Evolutionary conservation across 1,140 invertebrate species (phyloP).

Genomic region (Drosophila guanche): DNA sequence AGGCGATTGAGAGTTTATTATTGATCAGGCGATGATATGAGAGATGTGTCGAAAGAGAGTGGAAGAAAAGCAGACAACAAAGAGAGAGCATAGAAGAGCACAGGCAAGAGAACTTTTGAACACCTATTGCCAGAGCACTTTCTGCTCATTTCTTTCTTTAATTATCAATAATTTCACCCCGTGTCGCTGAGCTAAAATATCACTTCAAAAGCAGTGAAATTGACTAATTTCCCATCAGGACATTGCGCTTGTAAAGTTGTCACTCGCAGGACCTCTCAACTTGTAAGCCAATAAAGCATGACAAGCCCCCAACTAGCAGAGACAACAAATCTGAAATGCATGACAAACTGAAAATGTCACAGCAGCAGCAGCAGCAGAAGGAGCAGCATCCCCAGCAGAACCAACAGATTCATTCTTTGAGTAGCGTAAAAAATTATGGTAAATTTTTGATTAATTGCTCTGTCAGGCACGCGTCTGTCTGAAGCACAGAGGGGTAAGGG

Average conservation of each 20-base stretch:
- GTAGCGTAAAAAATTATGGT: constrained; percentile 70
- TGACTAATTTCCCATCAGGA: constrained; percentile 3
- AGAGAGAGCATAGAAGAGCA: no score
- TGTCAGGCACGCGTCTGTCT: constrained; percentile 53
- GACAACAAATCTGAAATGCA: constrained; percentile 55
- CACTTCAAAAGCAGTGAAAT: constrained; percentile 7
- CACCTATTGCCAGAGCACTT: no score
- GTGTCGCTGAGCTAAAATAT: not conserved
- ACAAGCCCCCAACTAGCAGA: constrained; percentile 19
- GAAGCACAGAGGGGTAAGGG: not conserved
- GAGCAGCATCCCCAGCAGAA: constrained; percentile 6
- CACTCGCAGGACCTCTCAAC: constrained; percentile 36
- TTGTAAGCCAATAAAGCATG: constrained; percentile 52
- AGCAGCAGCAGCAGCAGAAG: not conserved
- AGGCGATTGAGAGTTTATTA: no score
- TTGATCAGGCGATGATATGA: no score
- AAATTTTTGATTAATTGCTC: constrained; percentile 78
- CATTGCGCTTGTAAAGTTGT: constrained; percentile 38
- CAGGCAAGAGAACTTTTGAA: no score
- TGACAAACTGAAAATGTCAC: constrained; percentile 58
- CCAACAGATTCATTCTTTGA: constrained; percentile 59
- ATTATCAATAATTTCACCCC: no score
- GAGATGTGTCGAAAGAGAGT: no score
- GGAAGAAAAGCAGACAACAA: no score
- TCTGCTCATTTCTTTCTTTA: no score